Base-by-base conservation (phyloP, 2,113 vertebrate genomes). In the Triplophysa siluroides region DNA sequence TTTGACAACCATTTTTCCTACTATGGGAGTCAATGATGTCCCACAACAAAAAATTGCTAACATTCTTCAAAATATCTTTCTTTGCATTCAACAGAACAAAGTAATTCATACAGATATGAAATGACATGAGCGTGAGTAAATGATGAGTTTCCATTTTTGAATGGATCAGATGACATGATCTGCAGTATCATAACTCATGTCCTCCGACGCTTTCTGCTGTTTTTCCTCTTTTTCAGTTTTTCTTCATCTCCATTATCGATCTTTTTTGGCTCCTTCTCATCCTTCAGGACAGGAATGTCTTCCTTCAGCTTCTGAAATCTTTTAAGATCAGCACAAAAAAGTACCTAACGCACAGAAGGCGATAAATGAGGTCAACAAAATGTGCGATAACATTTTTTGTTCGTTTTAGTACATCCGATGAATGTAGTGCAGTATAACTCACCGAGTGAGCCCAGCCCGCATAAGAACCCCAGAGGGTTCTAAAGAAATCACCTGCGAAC, bases 391-490 rank as follows among this genome's bases (percentile, higher is more conserved):
- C 7, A 29, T 45, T 24, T 24, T 10, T 23, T n/a, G n/a, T n/a
- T n/a, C n/a, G n/a, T n/a, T n/a, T n/a, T n/a, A n/a, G n/a, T n/a
- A n/a, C n/a, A 24, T 21, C 9, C 0, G 2, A 79, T 73, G 23
- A 63, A 50, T 11, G 12, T 21, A 2, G 14, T 3, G 10, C 29
- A 54, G 18, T 54, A 9, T 64, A 21, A 95, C 97, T 97, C 84
- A 99, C 97, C 21, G 95, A 95, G 63, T 99, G 98, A 0, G 96
- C 94, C 98, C 98, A 99, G 78, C 98, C 98, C 0, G 98, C 96
- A 7, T 80, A 92, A 19, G 95, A 89, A 76, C 98, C 98, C 97
- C 97, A 99, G 10, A 96, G 90, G 7, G 83, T 89, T 45, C 94
- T 93, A 89, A 98, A 98, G 84, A 96, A 97, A 81, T 96, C 91